These are phyloP conservation scores for Drosophila ezoana DNA, from an alignment of 2,888 invertebrate genomes.

Conservation along the genomic window DNA sequence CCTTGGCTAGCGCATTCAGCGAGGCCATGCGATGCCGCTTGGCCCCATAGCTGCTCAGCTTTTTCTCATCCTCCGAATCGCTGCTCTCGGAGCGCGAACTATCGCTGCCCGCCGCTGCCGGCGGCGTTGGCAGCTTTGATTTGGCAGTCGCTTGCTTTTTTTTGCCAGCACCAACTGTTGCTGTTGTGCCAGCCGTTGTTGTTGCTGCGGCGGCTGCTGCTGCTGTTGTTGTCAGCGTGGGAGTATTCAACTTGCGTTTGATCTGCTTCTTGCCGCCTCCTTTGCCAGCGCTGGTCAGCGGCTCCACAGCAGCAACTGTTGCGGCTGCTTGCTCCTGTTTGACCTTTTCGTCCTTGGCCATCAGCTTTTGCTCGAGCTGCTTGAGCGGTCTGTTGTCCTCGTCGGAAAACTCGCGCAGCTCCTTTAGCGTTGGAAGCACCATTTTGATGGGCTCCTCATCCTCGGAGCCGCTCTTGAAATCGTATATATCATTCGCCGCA, in stretches of 20 bases:
- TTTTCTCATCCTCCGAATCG: conserved; percentile 83
- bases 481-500: conserved; percentile 81
- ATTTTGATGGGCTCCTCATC: conserved; percentile 84
- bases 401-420: conserved; percentile 83
- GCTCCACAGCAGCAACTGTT: background rate
- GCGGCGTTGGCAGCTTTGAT: conserved; percentile 14
- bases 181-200: background rate
- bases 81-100: conserved; percentile 57
- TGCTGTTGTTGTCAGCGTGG: conserved; percentile 1
- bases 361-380: conserved; percentile 37
- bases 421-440: conserved; percentile 83
- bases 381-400: conserved; percentile 82
- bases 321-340: conserved; percentile 1
- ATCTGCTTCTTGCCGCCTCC: conserved; percentile 31
- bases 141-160: conserved; percentile 29
- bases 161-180: conserved; percentile 10
- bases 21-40: conserved; percentile 95
- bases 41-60: conserved; percentile 86
- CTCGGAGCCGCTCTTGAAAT: conserved; percentile 84
- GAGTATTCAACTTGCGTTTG: conserved; percentile 33
- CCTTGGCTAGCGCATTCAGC: conserved; percentile 94
- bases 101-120: conserved; percentile 36
- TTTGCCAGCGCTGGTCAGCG: conserved; percentile 7
- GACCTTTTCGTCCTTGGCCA: conserved; percentile 14
- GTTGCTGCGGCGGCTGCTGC: background rate